Evolutionary conservation across 2,797 vertebrate genomes (phyloP).

Genomic region (Enteromius unitaeniatus): DNA sequence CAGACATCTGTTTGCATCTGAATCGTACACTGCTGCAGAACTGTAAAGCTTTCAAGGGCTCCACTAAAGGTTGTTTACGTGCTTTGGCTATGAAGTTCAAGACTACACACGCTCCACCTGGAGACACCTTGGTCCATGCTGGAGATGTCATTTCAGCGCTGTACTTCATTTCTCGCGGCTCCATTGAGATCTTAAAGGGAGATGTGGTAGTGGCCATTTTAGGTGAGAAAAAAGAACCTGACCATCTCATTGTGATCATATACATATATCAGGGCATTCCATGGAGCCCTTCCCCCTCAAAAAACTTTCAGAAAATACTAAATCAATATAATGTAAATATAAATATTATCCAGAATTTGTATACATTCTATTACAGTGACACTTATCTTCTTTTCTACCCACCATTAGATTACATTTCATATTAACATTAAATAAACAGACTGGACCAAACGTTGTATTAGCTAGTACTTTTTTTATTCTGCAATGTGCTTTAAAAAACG

Average conservation of each 20-base stretch:
- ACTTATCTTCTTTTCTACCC: neutral
- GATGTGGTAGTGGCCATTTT: constrained; percentile 90
- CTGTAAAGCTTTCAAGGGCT: constrained; percentile 89
- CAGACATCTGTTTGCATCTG: constrained; percentile 90
- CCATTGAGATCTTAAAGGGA: constrained; percentile 89
- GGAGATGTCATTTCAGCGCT: constrained; percentile 90
- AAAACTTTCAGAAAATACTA: neutral
- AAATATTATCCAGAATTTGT: neutral
- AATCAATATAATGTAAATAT: too few relatives aligned
- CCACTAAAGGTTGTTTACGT: constrained; percentile 88
- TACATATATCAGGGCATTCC: neutral
- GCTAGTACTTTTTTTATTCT: neutral
- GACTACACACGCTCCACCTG: constrained; percentile 88
- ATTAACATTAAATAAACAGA: neutral
- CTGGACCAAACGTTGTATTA: neutral
- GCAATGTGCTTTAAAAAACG: neutral
- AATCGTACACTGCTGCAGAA: constrained; percentile 88
- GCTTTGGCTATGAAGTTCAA: constrained; percentile 92
- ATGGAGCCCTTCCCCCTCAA: neutral
- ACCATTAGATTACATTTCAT: neutral
- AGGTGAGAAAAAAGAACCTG: constrained; percentile 69
- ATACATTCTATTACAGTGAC: neutral
- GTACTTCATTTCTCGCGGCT: constrained; percentile 92
- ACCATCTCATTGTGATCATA: neutral
- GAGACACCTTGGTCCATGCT: constrained; percentile 89